phyloP scores from a whole-genome alignment of 2,888 invertebrate species.

The Lissocephala sabroskyi region DNA sequence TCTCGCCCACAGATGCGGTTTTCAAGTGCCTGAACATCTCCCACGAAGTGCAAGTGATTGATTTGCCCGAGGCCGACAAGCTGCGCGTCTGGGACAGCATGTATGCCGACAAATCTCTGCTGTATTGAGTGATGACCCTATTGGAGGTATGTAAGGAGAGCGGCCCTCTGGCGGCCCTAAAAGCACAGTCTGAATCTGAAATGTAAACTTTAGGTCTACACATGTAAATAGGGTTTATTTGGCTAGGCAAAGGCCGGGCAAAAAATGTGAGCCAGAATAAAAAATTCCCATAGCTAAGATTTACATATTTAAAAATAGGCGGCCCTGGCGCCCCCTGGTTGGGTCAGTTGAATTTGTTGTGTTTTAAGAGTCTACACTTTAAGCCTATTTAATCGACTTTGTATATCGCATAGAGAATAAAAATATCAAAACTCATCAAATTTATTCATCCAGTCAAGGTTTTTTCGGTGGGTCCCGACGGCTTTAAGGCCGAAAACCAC shows the following conservation, averaged over 20 bases:
- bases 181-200: slow-evolving; percentile 34
- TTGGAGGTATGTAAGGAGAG: slow-evolving; percentile 10
- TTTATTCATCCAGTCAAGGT: too few relatives aligned
- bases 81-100: slow-evolving; percentile 68
- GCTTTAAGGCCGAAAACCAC: too few relatives aligned
- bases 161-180: slow-evolving; percentile 38
- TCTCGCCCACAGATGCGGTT: slow-evolving; percentile 42
- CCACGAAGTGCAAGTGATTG: slow-evolving; percentile 68
- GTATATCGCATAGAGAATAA: too few relatives aligned
- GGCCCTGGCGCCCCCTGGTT: too few relatives aligned
- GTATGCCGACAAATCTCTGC: slow-evolving; percentile 53
- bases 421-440: too few relatives aligned
- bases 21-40: slow-evolving; percentile 71
- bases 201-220: slow-evolving; percentile 36
- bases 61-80: slow-evolving; percentile 69
- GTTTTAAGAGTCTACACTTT: too few relatives aligned
- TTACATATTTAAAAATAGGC: too few relatives aligned
- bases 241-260: slow-evolving; percentile 31
- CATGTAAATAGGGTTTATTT: slow-evolving; percentile 39
- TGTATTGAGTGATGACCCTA: slow-evolving; percentile 29
- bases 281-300: too few relatives aligned
- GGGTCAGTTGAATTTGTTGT: too few relatives aligned
- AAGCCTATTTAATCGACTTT: too few relatives aligned
- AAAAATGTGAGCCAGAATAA: too few relatives aligned
- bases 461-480: too few relatives aligned